A percentile compares a stretch with the other conserved stretches of the same genome.
These are phyloP conservation scores for Equus quagga DNA, from an alignment of 2,113 vertebrate species.

Conservation along the genomic window DNA sequence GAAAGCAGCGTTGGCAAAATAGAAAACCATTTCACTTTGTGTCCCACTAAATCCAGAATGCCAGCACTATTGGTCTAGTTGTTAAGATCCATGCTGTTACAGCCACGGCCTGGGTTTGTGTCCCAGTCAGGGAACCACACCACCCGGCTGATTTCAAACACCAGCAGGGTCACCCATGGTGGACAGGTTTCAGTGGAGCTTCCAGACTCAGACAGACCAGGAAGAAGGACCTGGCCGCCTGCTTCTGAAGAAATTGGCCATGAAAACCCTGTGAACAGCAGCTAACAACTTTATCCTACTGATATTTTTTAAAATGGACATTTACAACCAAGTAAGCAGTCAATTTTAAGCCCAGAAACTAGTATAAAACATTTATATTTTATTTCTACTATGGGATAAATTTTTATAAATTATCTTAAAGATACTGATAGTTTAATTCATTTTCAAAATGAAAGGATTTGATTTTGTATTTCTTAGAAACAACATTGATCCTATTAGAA, in stretches of 20 bases:
- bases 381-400: not conserved
- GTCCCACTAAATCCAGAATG: not conserved
- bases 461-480: constrained; percentile 51
- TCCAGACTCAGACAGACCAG: no score
- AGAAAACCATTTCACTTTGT: not conserved
- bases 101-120: no score
- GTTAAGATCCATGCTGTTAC: no score
- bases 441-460: constrained; percentile 12
- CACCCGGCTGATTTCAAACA: no score
- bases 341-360: not conserved
- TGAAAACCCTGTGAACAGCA: no score
- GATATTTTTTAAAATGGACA: not conserved
- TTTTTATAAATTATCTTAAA: constrained; percentile 16
- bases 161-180: no score
- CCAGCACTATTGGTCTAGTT: no score
- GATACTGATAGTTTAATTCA: not conserved
- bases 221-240: no score
- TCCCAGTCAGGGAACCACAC: no score
- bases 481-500: not conserved
- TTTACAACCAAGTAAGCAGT: not conserved
- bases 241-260: no score
- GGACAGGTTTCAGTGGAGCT: no score
- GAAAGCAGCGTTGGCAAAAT: not conserved
- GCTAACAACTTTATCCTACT: not conserved
- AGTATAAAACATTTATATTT: not conserved